Evolutionary conservation across 2,797 vertebrate genomes (phyloP).

Genomic region (Crenuchus spilurus): DNA sequence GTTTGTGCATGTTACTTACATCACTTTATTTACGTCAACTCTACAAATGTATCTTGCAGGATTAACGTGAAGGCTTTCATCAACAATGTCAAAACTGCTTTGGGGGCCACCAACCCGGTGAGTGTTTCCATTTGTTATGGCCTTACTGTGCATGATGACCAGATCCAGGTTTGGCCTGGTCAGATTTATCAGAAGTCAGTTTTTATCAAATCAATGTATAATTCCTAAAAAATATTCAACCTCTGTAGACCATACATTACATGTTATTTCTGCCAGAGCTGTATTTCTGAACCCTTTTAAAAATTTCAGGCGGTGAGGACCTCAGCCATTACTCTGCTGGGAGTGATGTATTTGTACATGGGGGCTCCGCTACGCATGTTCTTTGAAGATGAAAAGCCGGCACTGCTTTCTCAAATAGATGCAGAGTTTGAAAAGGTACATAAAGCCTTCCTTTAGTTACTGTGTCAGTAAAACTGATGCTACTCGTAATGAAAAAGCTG

Average conservation of each 20-base stretch:
- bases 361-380: constrained; percentile 94
- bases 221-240: too few species aligned
- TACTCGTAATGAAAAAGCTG: background rate
- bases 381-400: constrained; percentile 98
- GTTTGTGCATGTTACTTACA: background rate
- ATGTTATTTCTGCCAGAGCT: background rate
- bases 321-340: constrained; percentile 90
- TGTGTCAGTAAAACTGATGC: background rate
- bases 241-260: too few species aligned
- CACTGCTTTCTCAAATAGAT: constrained; percentile 93
- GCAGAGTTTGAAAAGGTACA: constrained; percentile 95
- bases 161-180: constrained; percentile 29
- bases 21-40: background rate
- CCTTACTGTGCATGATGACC: background rate
- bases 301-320: constrained; percentile 85
- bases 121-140: constrained; percentile 61
- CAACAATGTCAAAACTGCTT: constrained; percentile 95
- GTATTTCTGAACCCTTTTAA: background rate
- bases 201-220: too few species aligned
- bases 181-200: too few species aligned
- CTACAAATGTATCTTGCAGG: constrained; percentile 65
- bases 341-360: constrained; percentile 96
- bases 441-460: background rate
- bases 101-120: constrained; percentile 95
- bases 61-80: constrained; percentile 97